phyloP scores from a whole-genome alignment of 2,797 vertebrate genomes.

The Sebastes paucispinis region DNA sequence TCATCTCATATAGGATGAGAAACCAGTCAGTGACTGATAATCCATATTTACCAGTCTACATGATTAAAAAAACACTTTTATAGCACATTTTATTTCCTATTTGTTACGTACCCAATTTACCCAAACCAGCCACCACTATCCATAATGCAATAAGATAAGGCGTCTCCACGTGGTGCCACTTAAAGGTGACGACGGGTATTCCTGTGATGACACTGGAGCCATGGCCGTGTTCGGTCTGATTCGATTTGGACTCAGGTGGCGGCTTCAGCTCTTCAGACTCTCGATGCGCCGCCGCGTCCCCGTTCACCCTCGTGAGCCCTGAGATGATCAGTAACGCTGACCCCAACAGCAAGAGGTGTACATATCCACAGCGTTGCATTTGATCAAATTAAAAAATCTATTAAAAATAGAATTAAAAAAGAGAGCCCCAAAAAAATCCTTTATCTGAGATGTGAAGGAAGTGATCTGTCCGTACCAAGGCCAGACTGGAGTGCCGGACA shows the following conservation, averaged over 20 bases:
- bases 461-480: neutral
- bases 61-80: neutral
- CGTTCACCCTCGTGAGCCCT: neutral
- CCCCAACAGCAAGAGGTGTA: conserved; percentile 39
- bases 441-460: neutral
- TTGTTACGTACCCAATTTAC: conserved; percentile 79
- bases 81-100: neutral
- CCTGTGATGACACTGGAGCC: conserved; percentile 27
- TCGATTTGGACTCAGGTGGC: neutral
- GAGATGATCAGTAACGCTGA: conserved; percentile 42
- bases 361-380: conserved; percentile 44
- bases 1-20: neutral
- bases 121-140: conserved; percentile 75
- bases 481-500: neutral
- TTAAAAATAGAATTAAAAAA: neutral
- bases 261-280: neutral
- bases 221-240: neutral
- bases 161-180: conserved; percentile 75
- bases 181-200: conserved; percentile 70
- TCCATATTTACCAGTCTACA: neutral
- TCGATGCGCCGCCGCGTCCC: neutral
- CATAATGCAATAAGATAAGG: conserved; percentile 74
- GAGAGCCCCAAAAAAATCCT: neutral
- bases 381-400: neutral
- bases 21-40: no score